Percentiles rank a stretch among this genome's conserved stretches.
Evolutionary conservation across 2,797 vertebrate species (phyloP).

Genomic region (Semaprochilodus insignis): DNA sequence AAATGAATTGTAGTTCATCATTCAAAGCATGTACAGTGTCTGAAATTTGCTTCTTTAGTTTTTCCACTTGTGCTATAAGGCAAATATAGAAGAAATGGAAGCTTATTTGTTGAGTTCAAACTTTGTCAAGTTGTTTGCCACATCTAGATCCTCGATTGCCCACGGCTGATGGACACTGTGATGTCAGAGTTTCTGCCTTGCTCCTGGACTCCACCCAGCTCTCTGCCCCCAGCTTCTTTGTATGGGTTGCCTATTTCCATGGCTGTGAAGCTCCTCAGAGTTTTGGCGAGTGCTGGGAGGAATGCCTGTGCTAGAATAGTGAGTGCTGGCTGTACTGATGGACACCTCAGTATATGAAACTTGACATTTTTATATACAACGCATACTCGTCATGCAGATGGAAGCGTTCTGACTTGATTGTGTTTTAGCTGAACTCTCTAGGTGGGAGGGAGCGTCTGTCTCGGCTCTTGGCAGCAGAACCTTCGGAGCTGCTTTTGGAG

Average conservation of each 20-base stretch:
- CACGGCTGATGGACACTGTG: constrained; percentile 88
- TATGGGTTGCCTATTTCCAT: constrained; percentile 84
- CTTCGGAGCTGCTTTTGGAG: constrained; percentile 84
- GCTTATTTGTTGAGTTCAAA: not conserved
- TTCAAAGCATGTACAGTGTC: not conserved
- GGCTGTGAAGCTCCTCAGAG: constrained; percentile 92
- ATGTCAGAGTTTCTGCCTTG: constrained; percentile 90
- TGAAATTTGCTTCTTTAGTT: not conserved
- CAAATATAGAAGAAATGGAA: not conserved
- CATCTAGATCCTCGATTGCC: constrained; percentile 89
- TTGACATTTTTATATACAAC: not conserved
- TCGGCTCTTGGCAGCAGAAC: constrained; percentile 86
- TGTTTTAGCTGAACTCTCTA: constrained; percentile 83
- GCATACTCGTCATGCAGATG: not conserved
- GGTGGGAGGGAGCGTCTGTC: constrained; percentile 84
- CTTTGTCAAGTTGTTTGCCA: not conserved
- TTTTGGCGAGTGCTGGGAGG: constrained; percentile 89
- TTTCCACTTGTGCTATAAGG: not conserved
- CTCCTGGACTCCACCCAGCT: constrained; percentile 79
- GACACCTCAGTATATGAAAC: not conserved
- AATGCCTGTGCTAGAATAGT: constrained; percentile 91
- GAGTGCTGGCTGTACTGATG: constrained; percentile 58
- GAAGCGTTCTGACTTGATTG: not conserved
- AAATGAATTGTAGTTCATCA: not conserved
- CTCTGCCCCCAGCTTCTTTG: constrained; percentile 71